Conservation (phyloP, 2,797 vertebrate genomes). For the Pseudotriccus pelzelni region DNA sequence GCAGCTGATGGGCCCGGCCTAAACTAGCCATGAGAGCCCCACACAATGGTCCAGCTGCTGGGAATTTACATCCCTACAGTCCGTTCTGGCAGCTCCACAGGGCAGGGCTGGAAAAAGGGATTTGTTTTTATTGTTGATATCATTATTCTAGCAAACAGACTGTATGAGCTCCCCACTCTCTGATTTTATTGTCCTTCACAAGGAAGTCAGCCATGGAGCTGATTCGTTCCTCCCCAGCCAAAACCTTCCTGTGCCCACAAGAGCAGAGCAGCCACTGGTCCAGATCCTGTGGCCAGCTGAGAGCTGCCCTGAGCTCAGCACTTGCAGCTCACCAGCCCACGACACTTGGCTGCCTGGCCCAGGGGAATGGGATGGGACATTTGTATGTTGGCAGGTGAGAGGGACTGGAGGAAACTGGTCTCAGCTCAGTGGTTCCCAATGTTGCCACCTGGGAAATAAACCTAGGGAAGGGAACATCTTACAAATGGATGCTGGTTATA, state of each 20-base stretch:
- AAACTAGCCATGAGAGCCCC: neutral
- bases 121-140: neutral
- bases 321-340: neutral
- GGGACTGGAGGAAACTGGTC: neutral
- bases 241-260: neutral
- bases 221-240: neutral
- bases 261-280: neutral
- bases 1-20: neutral
- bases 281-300: accelerated
- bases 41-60: neutral
- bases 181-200: neutral
- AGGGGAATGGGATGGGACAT: neutral
- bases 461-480: neutral
- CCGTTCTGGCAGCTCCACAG: neutral
- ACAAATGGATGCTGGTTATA: neutral
- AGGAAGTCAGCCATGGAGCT: neutral
- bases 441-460: accelerated
- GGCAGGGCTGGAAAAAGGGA: neutral
- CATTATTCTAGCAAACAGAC: neutral
- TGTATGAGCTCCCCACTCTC: neutral
- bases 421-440: neutral
- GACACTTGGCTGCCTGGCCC: accelerated
- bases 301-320: accelerated
- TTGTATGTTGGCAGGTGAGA: neutral
- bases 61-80: neutral